Evolutionary conservation across 2,888 invertebrate species (phyloP).

Genomic region (Drosophila helvetica): DNA sequence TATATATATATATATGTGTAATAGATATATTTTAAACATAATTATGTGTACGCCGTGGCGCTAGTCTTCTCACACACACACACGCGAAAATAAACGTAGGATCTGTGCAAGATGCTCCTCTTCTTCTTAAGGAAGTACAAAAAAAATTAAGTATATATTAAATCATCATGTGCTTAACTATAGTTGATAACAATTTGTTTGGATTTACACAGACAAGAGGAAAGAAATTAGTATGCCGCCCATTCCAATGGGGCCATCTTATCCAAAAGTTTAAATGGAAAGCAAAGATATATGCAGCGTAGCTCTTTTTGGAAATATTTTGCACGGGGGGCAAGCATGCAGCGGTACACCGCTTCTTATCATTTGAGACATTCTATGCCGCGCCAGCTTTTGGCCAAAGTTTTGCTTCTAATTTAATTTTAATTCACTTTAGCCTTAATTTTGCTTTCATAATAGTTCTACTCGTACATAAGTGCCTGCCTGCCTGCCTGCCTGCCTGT

Average conservation of each 20-base stretch:
- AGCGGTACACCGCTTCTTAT: background rate
- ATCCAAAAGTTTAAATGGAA: background rate
- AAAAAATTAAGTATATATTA: slow-evolving; percentile 1
- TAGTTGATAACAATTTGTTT: background rate
- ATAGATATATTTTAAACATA: slow-evolving; percentile 37
- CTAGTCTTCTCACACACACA: slow-evolving; percentile 28
- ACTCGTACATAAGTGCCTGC: background rate
- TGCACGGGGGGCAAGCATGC: too few relatives aligned
- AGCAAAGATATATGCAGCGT: background rate
- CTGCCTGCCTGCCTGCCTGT: slow-evolving; percentile 18
- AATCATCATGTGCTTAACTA: background rate
- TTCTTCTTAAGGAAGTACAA: background rate
- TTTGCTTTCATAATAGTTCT: background rate
- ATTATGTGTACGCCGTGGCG: slow-evolving; percentile 34
- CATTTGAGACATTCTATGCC: background rate
- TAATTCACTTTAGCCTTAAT: background rate
- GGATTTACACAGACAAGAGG: background rate
- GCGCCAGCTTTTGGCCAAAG: background rate
- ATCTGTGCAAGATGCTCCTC: slow-evolving; percentile 5
- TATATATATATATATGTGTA: slow-evolving; percentile 22
- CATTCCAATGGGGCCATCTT: background rate
- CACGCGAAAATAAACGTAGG: slow-evolving; percentile 22
- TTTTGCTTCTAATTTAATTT: background rate
- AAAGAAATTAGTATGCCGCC: too few relatives aligned
- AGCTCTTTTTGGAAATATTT: background rate